phyloP scores from a whole-genome alignment of 1,140 invertebrate genomes.

The Drosophila nikananu region DNA sequence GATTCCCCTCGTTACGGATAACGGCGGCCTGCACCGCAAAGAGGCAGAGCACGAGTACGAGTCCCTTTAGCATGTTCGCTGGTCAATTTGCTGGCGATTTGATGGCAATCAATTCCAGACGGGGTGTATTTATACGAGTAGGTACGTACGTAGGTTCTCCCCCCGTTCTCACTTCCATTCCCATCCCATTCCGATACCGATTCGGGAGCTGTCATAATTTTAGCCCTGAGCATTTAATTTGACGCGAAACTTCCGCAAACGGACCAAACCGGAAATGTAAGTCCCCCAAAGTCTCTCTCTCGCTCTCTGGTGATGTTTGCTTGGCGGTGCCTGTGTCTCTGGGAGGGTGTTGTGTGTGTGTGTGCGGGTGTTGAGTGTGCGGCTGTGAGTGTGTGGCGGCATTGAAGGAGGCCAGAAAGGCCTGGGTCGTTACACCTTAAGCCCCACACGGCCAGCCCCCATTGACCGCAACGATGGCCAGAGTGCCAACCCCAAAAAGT shows the following conservation, averaged over 20 bases:
- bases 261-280: slow-evolving; percentile 73
- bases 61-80: slow-evolving; percentile 67
- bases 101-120: slow-evolving; percentile 51
- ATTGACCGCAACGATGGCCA: slow-evolving; percentile 80
- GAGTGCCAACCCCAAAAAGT: slow-evolving; percentile 71
- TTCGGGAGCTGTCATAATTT: slow-evolving; percentile 75
- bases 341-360: slow-evolving; percentile 20
- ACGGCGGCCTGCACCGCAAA: slow-evolving; percentile 40
- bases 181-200: not conserved
- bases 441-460: slow-evolving; percentile 49
- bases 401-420: slow-evolving; percentile 68
- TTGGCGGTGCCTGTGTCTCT: slow-evolving; percentile 30
- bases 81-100: slow-evolving; percentile 53
- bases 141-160: slow-evolving; percentile 23
- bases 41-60: slow-evolving; percentile 54
- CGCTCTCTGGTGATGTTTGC: not conserved
- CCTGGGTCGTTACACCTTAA: slow-evolving; percentile 77
- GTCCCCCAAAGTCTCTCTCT: slow-evolving; percentile 14
- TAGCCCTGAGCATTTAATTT: slow-evolving; percentile 70
- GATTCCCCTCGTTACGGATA: slow-evolving; percentile 27
- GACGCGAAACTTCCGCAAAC: slow-evolving; percentile 70
- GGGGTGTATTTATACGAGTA: slow-evolving; percentile 65
- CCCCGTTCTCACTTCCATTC: slow-evolving; percentile 22
- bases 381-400: slow-evolving; percentile 52
- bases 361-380: slow-evolving; percentile 10